Evolutionary conservation across 1,140 invertebrate species (phyloP).

Genomic region (Danaus melanippus): DNA sequence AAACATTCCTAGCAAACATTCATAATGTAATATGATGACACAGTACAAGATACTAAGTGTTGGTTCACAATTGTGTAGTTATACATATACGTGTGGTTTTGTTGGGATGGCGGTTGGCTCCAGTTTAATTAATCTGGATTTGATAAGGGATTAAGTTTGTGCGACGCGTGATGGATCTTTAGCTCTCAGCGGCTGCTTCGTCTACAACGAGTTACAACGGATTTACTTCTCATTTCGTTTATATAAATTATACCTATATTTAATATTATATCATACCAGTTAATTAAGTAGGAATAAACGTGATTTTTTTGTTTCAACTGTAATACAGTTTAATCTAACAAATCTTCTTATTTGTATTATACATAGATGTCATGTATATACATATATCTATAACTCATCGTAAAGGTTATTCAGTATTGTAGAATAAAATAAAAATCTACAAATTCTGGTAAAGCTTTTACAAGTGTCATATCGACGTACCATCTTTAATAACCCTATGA

Average conservation of each 20-base stretch:
- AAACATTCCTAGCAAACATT: too few relatives aligned
- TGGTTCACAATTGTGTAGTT: slow-evolving; percentile 1
- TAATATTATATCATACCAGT: too few relatives aligned
- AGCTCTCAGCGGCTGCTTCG: slow-evolving; percentile 39
- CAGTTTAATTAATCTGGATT: slow-evolving; percentile 69
- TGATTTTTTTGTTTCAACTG: neutral
- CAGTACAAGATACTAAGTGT: too few relatives aligned
- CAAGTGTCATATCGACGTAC: too few relatives aligned
- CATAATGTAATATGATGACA: too few relatives aligned
- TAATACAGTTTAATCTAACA: neutral
- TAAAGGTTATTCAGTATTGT: too few relatives aligned
- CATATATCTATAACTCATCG: too few relatives aligned
- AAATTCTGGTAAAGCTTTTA: too few relatives aligned
- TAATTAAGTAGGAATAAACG: too few relatives aligned
- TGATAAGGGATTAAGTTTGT: slow-evolving; percentile 66
- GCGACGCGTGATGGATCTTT: slow-evolving; percentile 63
- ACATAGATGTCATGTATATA: slow-evolving; percentile 1
- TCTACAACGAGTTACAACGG: slow-evolving; percentile 57
- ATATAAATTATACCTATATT: too few relatives aligned
- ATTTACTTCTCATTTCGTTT: slow-evolving; percentile 47
- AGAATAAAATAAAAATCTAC: too few relatives aligned
- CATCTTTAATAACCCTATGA: too few relatives aligned
- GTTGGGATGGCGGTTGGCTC: slow-evolving; percentile 46
- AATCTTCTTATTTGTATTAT: neutral
- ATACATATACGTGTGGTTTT: slow-evolving; percentile 33